These are phyloP conservation scores for Ianthella basta DNA, from an alignment of 37 sponge, comb jelly and placozoan genomes.

Conservation along the genomic window DNA sequence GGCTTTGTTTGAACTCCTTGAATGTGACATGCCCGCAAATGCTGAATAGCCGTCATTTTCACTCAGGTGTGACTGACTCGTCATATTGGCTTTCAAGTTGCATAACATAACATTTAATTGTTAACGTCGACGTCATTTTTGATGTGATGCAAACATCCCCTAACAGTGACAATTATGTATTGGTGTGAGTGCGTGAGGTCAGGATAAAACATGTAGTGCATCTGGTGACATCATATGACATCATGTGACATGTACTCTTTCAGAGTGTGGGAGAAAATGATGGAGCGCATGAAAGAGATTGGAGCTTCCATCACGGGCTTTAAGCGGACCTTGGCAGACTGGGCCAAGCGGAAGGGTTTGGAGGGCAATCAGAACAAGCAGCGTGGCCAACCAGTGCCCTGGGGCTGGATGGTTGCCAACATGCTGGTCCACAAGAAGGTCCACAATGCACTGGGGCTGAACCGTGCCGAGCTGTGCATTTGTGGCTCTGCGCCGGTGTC, in stretches of 20 bases:
- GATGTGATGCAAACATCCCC: no score
- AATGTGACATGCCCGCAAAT: no score
- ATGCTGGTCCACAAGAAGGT: conserved; percentile 45
- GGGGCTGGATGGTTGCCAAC: conserved; percentile 55
- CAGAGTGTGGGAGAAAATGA: conserved; percentile 81
- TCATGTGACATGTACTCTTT: not conserved
- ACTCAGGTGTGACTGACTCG: no score
- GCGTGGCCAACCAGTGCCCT: conserved; percentile 38
- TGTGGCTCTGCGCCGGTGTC: conserved; percentile 71
- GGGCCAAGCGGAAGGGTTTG: conserved; percentile 76
- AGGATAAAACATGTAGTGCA: no score
- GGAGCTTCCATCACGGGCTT: conserved; percentile 38
- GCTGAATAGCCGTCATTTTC: no score
- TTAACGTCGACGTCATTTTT: no score
- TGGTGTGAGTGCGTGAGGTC: no score
- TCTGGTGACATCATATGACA: no score
- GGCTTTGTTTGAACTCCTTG: no score
- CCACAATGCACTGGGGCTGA: conserved; percentile 35
- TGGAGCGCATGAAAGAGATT: conserved; percentile 52
- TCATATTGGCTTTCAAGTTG: no score
- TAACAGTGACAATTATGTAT: no score
- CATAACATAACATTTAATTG: no score
- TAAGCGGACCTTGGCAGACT: conserved; percentile 49
- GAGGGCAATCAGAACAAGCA: conserved; percentile 73
- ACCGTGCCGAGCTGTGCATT: conserved; percentile 3